A percentile compares a stretch with the other conserved stretches of the same genome.
Conservation (phyloP, 30 jellyfish, hydroid and myxozoan species). For the Mastigias papua region DNA sequence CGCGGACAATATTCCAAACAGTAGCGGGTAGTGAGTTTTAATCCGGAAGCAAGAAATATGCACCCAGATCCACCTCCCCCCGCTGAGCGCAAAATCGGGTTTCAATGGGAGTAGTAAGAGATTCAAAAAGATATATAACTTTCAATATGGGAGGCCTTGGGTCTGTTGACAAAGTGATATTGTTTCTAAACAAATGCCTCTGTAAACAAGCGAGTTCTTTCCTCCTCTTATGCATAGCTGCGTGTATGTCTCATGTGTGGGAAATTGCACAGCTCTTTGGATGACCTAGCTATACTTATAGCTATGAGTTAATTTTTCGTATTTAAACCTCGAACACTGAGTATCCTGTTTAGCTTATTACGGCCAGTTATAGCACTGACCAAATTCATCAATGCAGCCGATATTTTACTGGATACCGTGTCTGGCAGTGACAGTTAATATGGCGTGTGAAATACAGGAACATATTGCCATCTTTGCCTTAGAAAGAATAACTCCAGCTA, state of each 20-base stretch:
- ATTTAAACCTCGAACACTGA: neutral
- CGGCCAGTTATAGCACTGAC: slow-evolving; percentile 2
- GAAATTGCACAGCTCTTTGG: neutral
- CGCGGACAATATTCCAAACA: too few species aligned
- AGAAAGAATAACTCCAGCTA: too few species aligned
- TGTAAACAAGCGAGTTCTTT: neutral
- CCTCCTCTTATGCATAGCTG: neutral
- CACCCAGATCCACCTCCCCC: too few species aligned
- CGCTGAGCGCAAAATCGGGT: too few species aligned
- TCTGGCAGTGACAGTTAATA: neutral
- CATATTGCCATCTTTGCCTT: neutral
- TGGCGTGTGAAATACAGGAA: neutral
- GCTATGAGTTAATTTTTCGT: neutral
- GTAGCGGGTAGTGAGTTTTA: too few species aligned
- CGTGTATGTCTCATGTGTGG: neutral
- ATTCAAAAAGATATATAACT: too few species aligned
- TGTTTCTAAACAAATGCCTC: slow-evolving; percentile 12
- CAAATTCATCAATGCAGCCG: neutral
- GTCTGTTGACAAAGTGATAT: slow-evolving; percentile 3
- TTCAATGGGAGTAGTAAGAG: too few species aligned
- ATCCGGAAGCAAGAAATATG: too few species aligned
- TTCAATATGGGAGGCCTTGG: slow-evolving; percentile 11
- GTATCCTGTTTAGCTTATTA: slow-evolving; percentile 26
- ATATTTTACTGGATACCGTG: neutral
- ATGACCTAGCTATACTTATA: neutral